Evolutionary conservation across 2,888 invertebrate species (phyloP).

Genomic region (Scrobipalpa costella): DNA sequence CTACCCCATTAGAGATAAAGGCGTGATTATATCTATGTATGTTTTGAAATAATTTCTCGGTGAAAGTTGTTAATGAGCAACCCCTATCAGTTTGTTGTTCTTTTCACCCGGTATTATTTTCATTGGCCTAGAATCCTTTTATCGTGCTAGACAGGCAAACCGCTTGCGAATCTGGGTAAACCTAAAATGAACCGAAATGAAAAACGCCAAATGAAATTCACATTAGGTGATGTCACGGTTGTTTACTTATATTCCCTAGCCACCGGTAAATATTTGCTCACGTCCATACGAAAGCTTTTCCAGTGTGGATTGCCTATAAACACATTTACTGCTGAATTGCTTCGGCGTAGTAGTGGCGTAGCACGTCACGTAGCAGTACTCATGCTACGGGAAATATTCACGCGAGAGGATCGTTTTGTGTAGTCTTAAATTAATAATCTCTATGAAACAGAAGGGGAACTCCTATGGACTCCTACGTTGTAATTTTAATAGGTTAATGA

Average conservation of each 20-base stretch:
- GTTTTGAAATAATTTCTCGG: too few relatives aligned
- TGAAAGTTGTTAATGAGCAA: too few relatives aligned
- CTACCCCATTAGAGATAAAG: too few relatives aligned
- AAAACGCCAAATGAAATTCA: not conserved
- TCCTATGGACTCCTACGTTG: not conserved
- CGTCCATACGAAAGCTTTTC: conserved; percentile 2
- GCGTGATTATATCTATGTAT: too few relatives aligned
- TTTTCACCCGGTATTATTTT: too few relatives aligned
- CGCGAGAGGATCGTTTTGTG: not conserved
- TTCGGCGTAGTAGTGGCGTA: conserved; percentile 2
- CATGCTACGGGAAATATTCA: too few relatives aligned
- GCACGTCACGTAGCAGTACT: not conserved
- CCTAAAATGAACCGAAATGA: not conserved
- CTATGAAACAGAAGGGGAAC: too few relatives aligned
- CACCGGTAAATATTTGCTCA: conserved; percentile 1
- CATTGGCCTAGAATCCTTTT: too few relatives aligned
- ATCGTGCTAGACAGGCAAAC: too few relatives aligned
- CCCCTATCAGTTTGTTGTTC: too few relatives aligned
- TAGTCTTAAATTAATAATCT: not conserved
- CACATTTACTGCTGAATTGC: not conserved
- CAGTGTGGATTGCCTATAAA: not conserved
- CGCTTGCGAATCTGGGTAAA: too few relatives aligned
- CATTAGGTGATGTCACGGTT: not conserved
- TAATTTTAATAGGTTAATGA: not conserved
- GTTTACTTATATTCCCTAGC: not conserved